Evolutionary conservation across 2,113 vertebrate species (phyloP), one percentile per base, ranked within the genome.

Genomic region (Sceloporus undulatus): DNA sequence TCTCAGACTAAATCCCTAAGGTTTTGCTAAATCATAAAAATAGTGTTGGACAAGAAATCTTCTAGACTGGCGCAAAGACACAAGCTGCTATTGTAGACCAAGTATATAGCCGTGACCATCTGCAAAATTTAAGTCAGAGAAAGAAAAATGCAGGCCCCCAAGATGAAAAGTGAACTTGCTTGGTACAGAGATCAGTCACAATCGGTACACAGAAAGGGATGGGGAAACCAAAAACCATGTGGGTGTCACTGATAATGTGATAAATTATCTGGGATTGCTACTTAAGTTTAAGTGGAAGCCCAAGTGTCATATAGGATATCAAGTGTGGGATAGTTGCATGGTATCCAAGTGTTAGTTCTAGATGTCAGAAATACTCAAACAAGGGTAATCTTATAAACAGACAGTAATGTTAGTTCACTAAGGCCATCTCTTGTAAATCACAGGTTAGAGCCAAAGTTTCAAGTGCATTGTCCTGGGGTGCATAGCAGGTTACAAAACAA

Each of bases 11-110:
- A 89, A 88, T 42, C 70, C 9, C 87, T 34, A 68, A 1, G n/a
- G 79, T 2, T 5, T 87, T 92, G 52, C 62, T 90, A 56, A 90
- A 73, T 21, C 54, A 42, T 5, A 27, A 18, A 42, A 77, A 85
- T 62, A 3, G 21, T 42, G n/a, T 71, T 84, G 29, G 25, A 84
- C 27, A 54, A 48, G 25, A 38, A 65, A 25, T 38, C 1, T 1
- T 66, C n/a, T 85, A 79, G 1, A 1, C 80, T 90, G 91, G n/a
- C 74, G 5, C 9, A 40, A 18, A 62, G 14, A 5, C 62, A 16
- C 29, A 85, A 59, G 40, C 65, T 18, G 7, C 19, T 76, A 38
- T 59, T 56, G 59, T 56, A 74, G 54, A 6, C 48, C 48, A 48
- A 7, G 48, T 4, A 48, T 7, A 48, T 48, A 48, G 48, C 48